Conservation (phyloP, 2,888 invertebrate genomes). For the Ypsolopha scabrella region DNA sequence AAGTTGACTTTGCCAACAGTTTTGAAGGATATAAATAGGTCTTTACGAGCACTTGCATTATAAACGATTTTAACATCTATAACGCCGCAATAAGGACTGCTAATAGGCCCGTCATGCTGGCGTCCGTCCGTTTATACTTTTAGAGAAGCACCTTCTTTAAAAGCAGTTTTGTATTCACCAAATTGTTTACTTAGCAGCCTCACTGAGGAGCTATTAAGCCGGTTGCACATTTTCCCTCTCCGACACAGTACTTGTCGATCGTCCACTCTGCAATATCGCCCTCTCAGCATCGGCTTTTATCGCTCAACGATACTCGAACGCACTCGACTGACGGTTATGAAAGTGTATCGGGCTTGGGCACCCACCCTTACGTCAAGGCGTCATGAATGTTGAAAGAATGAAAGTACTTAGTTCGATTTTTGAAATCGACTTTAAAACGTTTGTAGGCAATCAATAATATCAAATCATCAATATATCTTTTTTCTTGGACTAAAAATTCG, state of each 20-base stretch:
- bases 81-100: too few relatives aligned
- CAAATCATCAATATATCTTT: too few relatives aligned
- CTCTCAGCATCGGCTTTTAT: constrained; percentile 41
- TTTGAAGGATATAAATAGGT: too few relatives aligned
- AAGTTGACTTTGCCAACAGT: too few relatives aligned
- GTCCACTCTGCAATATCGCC: constrained; percentile 11
- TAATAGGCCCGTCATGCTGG: constrained; percentile 23
- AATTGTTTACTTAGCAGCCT: constrained; percentile 14
- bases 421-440: too few relatives aligned
- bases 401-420: too few relatives aligned
- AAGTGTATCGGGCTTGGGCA: constrained; percentile 3
- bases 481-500: too few relatives aligned
- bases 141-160: constrained; percentile 17
- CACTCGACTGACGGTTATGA: background rate
- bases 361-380: background rate
- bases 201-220: background rate
- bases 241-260: constrained; percentile 5
- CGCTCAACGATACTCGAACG: constrained; percentile 13
- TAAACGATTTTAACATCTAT: too few relatives aligned
- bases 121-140: too few relatives aligned
- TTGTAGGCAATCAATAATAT: too few relatives aligned
- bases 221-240: background rate
- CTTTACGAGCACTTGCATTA: too few relatives aligned
- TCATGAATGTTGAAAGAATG: too few relatives aligned
- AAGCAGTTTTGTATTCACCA: constrained; percentile 26